phyloP scores from a whole-genome alignment of 2,888 invertebrate species.

The Standfussiana lucernea region DNA sequence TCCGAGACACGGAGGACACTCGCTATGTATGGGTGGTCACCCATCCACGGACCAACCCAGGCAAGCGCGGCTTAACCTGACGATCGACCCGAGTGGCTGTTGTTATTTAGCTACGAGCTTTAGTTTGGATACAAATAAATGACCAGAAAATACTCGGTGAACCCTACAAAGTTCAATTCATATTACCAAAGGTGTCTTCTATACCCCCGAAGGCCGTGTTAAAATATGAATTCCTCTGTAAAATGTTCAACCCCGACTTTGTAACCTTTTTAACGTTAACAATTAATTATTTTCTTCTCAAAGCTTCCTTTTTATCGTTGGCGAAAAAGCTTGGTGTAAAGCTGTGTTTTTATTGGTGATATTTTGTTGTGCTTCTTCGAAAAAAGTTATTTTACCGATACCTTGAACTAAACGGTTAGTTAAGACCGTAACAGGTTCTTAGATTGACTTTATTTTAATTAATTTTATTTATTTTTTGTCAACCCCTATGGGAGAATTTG shows the following conservation, averaged over 20 bases:
- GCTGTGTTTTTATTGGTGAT: background rate
- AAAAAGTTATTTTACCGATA: background rate
- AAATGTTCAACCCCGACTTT: slow-evolving; percentile 48
- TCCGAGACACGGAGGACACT: no score
- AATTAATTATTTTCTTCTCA: slow-evolving; percentile 59
- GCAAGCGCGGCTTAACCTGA: no score
- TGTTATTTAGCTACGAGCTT: no score
- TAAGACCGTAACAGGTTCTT: background rate
- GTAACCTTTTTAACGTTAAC: slow-evolving; percentile 55
- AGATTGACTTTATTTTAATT: no score
- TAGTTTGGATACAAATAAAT: background rate
- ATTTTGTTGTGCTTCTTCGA: background rate
- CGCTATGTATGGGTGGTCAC: no score
- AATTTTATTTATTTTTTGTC: no score
- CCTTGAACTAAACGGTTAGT: background rate
- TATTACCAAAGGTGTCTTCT: slow-evolving; percentile 23
- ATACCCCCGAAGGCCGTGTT: slow-evolving; percentile 4
- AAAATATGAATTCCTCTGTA: slow-evolving; percentile 51
- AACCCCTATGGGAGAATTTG: background rate
- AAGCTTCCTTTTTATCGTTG: slow-evolving; percentile 44
- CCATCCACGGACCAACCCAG: no score
- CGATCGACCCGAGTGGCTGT: no score
- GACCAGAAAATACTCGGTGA: background rate
- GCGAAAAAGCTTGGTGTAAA: slow-evolving; percentile 30
- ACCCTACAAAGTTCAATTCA: background rate